Evolutionary conservation across 1,140 invertebrate genomes (phyloP).

Genomic region (Trissolcus basalis): DNA sequence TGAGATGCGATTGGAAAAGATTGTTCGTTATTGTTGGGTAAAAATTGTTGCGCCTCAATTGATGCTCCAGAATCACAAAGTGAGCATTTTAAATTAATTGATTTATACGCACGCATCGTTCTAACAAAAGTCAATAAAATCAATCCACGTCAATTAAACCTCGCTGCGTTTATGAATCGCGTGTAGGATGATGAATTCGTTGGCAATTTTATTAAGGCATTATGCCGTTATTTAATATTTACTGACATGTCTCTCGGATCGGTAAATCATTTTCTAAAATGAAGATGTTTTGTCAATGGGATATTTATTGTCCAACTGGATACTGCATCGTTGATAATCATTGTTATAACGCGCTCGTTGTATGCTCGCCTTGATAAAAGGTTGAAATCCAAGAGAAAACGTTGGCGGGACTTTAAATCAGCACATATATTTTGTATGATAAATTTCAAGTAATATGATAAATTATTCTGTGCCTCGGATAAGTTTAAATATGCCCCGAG

Average conservation of each 20-base stretch:
- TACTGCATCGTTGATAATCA: background rate
- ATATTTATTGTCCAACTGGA: background rate
- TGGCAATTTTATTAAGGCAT: constrained; percentile 25
- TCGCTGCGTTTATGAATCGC: constrained; percentile 12
- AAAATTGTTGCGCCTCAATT: constrained; percentile 1
- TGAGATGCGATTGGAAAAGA: too few species aligned
- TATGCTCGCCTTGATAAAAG: background rate
- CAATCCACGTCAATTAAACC: constrained; percentile 14
- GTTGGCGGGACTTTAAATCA: background rate
- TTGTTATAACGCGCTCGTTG: background rate
- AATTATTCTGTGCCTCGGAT: background rate
- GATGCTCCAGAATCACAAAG: constrained; percentile 6
- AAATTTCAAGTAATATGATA: background rate
- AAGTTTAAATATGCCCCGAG: too few species aligned
- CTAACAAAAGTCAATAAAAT: constrained; percentile 27
- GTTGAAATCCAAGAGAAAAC: background rate
- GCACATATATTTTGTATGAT: background rate
- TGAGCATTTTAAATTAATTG: constrained; percentile 7
- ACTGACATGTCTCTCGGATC: constrained; percentile 7
- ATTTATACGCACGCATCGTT: constrained; percentile 11
- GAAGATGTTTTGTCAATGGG: too few species aligned
- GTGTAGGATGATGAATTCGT: constrained; percentile 21
- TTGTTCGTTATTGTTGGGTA: background rate
- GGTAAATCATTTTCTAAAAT: background rate
- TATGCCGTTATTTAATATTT: constrained; percentile 12